These are phyloP conservation scores for Pangasianodon hypophthalmus DNA, from an alignment of 2,113 vertebrate species.

Conservation along the genomic window DNA sequence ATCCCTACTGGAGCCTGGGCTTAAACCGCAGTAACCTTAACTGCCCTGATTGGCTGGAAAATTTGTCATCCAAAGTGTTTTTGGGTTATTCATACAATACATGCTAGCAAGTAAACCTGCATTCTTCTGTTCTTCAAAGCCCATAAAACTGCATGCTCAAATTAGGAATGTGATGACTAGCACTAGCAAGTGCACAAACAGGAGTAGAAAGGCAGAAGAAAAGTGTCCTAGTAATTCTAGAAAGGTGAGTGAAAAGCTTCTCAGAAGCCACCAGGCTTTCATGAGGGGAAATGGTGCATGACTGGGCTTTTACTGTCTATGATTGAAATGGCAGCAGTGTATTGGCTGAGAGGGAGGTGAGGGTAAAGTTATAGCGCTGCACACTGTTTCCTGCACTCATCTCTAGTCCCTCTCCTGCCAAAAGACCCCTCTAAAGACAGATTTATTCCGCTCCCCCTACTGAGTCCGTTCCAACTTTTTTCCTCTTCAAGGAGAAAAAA, in stretches of 20 bases:
- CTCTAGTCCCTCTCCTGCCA: constrained; percentile 12
- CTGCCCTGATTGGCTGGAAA: neutral
- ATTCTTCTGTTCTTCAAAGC: neutral
- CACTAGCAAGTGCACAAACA: neutral
- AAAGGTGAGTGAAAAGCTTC: constrained; percentile 48
- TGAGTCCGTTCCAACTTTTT: constrained; percentile 27
- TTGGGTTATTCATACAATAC: neutral
- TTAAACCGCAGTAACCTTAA: neutral
- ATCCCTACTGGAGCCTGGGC: neutral
- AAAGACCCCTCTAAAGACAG: constrained; percentile 38
- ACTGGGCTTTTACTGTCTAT: constrained; percentile 48
- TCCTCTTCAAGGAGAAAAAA: neutral
- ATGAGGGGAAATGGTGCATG: constrained; percentile 56
- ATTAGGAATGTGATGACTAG: constrained; percentile 21
- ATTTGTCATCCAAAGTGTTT: neutral
- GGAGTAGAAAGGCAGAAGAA: constrained; percentile 19
- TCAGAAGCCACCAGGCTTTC: constrained; percentile 53
- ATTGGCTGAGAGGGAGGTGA: constrained; percentile 15
- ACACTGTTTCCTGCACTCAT: constrained; percentile 40
- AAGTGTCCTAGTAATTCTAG: constrained; percentile 10
- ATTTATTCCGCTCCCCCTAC: constrained; percentile 35
- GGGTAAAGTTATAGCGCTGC: constrained; percentile 29
- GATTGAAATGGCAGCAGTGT: constrained; percentile 47
- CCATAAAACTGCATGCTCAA: constrained; percentile 1
- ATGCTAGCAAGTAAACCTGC: neutral